Evolutionary conservation across 30 jellyfish, hydroid and myxozoan genomes (phyloP).

Genomic region (Hydra vulgaris): DNA sequence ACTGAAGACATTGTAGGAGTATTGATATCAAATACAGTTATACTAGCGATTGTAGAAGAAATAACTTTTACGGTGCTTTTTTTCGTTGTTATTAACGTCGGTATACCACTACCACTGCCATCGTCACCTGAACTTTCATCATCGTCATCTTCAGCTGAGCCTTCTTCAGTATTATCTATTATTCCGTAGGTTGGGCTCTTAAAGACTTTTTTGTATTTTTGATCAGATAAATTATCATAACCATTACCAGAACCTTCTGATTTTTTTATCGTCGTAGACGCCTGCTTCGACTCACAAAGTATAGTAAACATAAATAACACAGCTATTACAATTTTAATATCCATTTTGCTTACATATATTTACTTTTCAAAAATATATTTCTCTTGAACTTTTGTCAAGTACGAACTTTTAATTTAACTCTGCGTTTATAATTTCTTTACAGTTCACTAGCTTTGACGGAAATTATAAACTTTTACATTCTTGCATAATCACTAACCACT

Average conservation of each 20-base stretch:
- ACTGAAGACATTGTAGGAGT: background rate
- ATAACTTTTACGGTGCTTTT: conserved; percentile 8
- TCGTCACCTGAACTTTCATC: conserved; percentile 20
- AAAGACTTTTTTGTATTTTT: background rate
- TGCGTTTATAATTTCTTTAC: conserved; percentile 5
- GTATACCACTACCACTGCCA: conserved; percentile 17
- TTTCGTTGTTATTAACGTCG: too few species aligned
- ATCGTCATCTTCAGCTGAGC: conserved; percentile 57
- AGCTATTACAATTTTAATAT: background rate
- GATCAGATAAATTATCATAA: background rate
- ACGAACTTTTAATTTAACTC: too few species aligned
- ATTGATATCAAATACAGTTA: background rate
- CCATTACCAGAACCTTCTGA: conserved; percentile 8
- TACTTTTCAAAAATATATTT: too few species aligned
- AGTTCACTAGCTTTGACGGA: conserved; percentile 18
- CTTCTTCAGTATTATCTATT: conserved; percentile 28
- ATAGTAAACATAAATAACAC: background rate
- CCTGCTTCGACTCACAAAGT: background rate
- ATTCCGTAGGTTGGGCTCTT: background rate
- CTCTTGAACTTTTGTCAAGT: too few species aligned
- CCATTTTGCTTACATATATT: background rate
- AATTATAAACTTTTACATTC: background rate
- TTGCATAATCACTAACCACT: background rate
- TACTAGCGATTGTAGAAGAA: conserved; percentile 3
- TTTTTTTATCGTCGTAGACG: background rate